phyloP scores from a whole-genome alignment of 2,888 invertebrate genomes.

The Diachrysia chrysitis region DNA sequence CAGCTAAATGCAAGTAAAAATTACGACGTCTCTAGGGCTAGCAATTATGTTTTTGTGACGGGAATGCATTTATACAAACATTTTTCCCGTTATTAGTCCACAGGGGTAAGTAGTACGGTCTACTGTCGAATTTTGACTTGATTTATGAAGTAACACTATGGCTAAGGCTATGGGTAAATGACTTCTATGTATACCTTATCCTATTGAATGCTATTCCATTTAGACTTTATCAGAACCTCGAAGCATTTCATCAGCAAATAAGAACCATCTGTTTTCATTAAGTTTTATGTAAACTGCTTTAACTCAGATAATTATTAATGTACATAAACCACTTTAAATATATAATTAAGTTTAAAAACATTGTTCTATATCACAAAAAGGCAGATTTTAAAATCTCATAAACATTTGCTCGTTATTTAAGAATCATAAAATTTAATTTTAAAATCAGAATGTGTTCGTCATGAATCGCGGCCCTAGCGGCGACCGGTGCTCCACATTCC shows the following conservation, averaged over 20 bases:
- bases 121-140: no score
- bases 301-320: neutral
- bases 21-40: conserved; percentile 38
- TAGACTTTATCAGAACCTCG: neutral
- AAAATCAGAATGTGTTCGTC: conserved; percentile 10
- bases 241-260: neutral
- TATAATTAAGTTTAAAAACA: neutral
- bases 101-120: no score
- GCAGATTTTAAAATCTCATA: no score
- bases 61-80: neutral
- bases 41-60: conserved; percentile 5
- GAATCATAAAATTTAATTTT: conserved; percentile 11
- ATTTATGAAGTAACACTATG: no score
- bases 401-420: neutral
- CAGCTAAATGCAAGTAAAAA: conserved; percentile 62
- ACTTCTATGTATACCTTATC: neutral
- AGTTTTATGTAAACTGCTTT: no score
- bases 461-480: conserved; percentile 18
- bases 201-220: neutral
- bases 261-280: no score
- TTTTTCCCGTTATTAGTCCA: neutral
- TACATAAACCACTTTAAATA: neutral
- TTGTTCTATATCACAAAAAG: neutral
- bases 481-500: conserved; percentile 27
- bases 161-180: no score